Conservation (phyloP, 2,113 vertebrate species). For the Electrona antarctica region DNA sequence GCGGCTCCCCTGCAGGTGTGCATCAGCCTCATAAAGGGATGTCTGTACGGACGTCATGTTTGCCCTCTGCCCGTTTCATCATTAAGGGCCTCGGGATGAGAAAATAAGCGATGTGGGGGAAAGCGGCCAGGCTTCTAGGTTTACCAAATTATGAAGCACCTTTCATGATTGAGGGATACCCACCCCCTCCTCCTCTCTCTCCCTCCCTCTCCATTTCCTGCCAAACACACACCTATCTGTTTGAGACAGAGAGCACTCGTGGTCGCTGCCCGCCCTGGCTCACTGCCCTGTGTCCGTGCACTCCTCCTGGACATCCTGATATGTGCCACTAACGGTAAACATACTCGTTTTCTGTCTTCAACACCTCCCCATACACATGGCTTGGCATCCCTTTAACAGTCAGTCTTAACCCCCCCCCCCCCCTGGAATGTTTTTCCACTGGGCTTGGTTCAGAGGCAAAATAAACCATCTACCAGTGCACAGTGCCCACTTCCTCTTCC, state of each 20-base stretch:
- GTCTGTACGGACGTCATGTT: conserved; percentile 69
- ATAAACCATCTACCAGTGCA: conserved; percentile 53
- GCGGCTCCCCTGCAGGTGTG: conserved; percentile 71
- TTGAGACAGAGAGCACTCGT: conserved; percentile 44
- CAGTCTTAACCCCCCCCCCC: conserved; percentile 21
- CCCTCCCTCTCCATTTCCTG: conserved; percentile 41
- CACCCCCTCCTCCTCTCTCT: conserved; percentile 7
- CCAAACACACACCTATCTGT: conserved; percentile 63
- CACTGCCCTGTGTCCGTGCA: conserved; percentile 32
- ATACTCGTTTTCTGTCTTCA: conserved; percentile 40
- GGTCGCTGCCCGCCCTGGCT: conserved; percentile 47
- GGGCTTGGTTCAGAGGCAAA: conserved; percentile 51
- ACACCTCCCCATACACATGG: conserved; percentile 6
- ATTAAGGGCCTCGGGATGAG: conserved; percentile 63
- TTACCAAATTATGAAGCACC: conserved; percentile 77
- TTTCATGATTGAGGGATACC: conserved; percentile 65
- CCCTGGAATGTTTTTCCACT: conserved; percentile 70
- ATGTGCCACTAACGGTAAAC: conserved; percentile 51
- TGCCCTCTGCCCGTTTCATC: conserved; percentile 70
- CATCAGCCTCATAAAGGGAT: conserved; percentile 73
- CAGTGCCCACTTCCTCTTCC: conserved; percentile 21
- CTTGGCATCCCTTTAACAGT: conserved; percentile 43
- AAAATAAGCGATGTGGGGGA: conserved; percentile 62
- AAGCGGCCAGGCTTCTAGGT: conserved; percentile 57
- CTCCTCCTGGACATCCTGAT: conserved; percentile 27